These are phyloP conservation scores for Nyctalus aviator DNA, from an alignment of 2,797 vertebrate species.

Conservation along the genomic window DNA sequence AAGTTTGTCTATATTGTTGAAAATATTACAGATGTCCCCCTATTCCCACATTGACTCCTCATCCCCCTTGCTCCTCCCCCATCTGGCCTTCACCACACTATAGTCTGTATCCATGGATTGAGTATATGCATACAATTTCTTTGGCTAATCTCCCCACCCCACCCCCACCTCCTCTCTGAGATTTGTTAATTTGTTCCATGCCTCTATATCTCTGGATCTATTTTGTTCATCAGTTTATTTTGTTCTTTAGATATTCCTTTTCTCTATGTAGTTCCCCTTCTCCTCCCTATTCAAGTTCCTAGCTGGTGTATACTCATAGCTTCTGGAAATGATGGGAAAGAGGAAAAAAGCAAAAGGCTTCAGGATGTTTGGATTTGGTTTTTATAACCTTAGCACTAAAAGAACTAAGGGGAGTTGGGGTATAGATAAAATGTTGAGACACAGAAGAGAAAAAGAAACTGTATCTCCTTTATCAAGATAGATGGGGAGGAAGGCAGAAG, in stretches of 20 bases:
- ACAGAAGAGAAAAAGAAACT: not conserved
- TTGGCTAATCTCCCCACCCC: too few species aligned
- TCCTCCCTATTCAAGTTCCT: not conserved
- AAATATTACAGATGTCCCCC: too few species aligned
- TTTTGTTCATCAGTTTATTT: too few species aligned
- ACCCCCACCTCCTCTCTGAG: too few species aligned
- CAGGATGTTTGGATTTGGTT: not conserved
- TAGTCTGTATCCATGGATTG: too few species aligned
- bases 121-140: too few species aligned
- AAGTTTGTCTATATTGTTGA: too few species aligned
- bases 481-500: not conserved
- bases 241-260: not conserved
- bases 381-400: not conserved
- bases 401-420: not conserved
- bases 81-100: too few species aligned
- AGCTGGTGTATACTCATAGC: not conserved
- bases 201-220: too few species aligned
- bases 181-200: too few species aligned
- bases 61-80: too few species aligned
- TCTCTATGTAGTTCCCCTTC: not conserved
- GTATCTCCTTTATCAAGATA: not conserved
- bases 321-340: not conserved
- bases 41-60: too few species aligned
- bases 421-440: not conserved
- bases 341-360: not conserved